These are phyloP conservation scores for Eristalis pertinax DNA, from an alignment of 2,888 invertebrate species.

Conservation along the genomic window DNA sequence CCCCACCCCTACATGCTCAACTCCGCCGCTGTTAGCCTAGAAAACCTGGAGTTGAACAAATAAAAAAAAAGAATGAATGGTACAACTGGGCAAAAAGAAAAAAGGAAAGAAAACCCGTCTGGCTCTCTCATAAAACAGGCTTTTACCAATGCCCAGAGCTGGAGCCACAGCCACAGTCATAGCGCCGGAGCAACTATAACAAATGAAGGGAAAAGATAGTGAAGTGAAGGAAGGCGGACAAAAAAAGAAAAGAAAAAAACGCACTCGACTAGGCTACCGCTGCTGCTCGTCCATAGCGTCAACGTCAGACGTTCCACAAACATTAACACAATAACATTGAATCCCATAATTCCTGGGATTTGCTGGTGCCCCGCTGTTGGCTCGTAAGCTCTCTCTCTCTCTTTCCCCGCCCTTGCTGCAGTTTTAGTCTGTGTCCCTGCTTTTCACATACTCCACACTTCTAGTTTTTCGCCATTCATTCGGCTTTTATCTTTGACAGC, in stretches of 20 bases:
- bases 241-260: not conserved
- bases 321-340: slow-evolving; percentile 73
- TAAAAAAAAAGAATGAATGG: not conserved
- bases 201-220: not conserved
- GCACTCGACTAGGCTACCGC: not conserved
- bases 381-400: slow-evolving; percentile 10
- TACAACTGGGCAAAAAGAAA: not conserved
- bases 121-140: slow-evolving; percentile 44
- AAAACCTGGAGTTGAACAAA: slow-evolving; percentile 31
- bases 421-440: slow-evolving; percentile 24
- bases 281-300: slow-evolving; percentile 9
- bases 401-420: slow-evolving; percentile 50
- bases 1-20: not conserved
- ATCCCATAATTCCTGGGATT: slow-evolving; percentile 68
- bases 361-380: slow-evolving; percentile 19
- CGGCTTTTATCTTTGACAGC: not conserved
- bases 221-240: not conserved
- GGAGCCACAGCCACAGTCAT: not conserved
- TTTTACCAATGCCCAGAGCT: not conserved
- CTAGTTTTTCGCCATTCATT: slow-evolving; percentile 40
- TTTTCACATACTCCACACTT: slow-evolving; percentile 37
- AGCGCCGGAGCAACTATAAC: not conserved
- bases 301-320: slow-evolving; percentile 68
- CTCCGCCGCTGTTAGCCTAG: slow-evolving; percentile 34
- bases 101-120: slow-evolving; percentile 52